Conservation (phyloP, 2,113 vertebrate species). For the Heteronetta atricapilla region DNA sequence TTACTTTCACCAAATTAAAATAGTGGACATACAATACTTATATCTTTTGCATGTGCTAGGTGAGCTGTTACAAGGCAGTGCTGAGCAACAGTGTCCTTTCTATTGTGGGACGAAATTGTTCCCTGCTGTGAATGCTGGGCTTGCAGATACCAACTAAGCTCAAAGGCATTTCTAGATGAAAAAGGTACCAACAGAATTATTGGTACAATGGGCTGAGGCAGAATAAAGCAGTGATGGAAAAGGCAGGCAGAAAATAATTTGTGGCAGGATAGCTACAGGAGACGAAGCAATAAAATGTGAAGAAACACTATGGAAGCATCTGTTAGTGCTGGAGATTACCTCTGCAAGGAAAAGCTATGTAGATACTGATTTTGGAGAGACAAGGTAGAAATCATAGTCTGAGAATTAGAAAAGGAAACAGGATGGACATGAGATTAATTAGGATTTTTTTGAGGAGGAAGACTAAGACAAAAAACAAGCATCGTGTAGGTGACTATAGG, state of each 20-base stretch:
- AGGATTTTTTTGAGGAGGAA: neutral
- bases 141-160: neutral
- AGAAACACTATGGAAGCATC: neutral
- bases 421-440: neutral
- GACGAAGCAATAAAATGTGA: neutral
- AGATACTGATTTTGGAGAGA: neutral
- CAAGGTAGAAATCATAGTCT: neutral
- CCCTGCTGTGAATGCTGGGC: neutral
- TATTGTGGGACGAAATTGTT: neutral
- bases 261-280: neutral
- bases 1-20: neutral
- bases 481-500: neutral
- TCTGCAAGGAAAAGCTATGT: neutral
- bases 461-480: neutral
- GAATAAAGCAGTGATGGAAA: neutral
- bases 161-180: neutral
- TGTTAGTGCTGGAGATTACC: neutral
- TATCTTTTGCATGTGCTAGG: neutral
- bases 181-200: neutral
- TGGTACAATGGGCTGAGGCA: neutral
- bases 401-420: neutral
- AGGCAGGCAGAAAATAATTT: constrained; percentile 35
- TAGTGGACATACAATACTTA: neutral
- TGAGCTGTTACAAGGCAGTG: neutral
- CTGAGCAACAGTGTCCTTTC: neutral